Conservation (phyloP, 2,113 vertebrate species). For the Capreolus pygargus region DNA sequence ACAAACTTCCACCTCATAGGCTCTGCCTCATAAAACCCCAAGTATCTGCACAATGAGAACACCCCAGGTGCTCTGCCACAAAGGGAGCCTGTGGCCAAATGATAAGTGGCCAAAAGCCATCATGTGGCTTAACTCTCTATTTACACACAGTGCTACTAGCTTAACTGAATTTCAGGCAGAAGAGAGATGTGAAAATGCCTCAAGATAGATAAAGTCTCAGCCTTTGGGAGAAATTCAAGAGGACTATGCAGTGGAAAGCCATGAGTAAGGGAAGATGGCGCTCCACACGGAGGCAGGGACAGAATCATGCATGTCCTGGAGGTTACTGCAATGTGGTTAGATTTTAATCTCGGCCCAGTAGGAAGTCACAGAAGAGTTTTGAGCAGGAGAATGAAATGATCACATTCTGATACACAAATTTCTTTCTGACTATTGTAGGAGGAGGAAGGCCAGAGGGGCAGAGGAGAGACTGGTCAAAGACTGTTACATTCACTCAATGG, state of each 20-base stretch:
- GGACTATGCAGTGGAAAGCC: accelerated
- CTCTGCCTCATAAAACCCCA: neutral
- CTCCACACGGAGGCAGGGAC: neutral
- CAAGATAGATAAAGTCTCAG: neutral
- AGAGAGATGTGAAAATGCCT: neutral
- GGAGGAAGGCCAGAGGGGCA: neutral
- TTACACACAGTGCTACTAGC: neutral
- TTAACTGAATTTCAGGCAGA: neutral
- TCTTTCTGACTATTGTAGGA: neutral
- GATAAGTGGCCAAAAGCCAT: neutral
- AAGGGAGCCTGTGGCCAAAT: neutral
- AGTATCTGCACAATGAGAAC: neutral
- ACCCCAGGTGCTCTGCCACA: neutral
- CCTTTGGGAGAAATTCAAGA: neutral
- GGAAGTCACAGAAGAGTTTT: neutral
- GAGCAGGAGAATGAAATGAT: neutral
- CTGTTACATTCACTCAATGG: neutral
- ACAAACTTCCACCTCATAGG: neutral
- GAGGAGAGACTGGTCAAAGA: neutral
- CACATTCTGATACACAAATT: neutral
- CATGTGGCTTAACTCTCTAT: neutral
- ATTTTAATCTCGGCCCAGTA: neutral
- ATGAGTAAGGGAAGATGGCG: neutral
- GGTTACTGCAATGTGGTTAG: neutral
- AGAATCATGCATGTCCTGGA: neutral